These are phyloP conservation scores for Jordanella pulchra DNA, from an alignment of 2,797 vertebrate species.

Conservation along the genomic window DNA sequence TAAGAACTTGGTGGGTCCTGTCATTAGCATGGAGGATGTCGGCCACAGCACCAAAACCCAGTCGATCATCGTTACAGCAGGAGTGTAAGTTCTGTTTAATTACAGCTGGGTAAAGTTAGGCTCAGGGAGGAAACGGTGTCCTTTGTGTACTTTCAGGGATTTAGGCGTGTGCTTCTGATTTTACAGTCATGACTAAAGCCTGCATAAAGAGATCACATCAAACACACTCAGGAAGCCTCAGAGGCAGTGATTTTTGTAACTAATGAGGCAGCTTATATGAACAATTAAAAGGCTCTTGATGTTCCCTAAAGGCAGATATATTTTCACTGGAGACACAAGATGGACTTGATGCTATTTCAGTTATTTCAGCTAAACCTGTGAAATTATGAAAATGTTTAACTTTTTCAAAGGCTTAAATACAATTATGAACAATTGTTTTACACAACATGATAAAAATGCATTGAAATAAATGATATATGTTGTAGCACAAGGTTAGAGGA, in stretches of 20 bases:
- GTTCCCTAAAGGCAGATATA: slow-evolving; percentile 6
- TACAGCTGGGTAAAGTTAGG: background rate
- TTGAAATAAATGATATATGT: background rate
- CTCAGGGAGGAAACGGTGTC: background rate
- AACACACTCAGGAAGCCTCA: slow-evolving; percentile 17
- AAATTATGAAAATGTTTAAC: background rate
- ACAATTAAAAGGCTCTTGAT: slow-evolving; percentile 1
- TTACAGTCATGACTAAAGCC: slow-evolving; percentile 18
- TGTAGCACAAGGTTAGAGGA: background rate
- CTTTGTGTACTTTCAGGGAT: background rate
- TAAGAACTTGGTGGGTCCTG: slow-evolving; percentile 85
- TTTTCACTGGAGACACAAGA: background rate
- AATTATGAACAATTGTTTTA: background rate
- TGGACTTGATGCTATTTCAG: background rate
- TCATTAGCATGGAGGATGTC: slow-evolving; percentile 85
- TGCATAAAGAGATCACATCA: slow-evolving; percentile 17
- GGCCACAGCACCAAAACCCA: slow-evolving; percentile 86
- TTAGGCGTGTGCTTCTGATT: slow-evolving; percentile 32
- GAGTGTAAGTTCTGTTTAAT: slow-evolving; percentile 86
- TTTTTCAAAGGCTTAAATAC: background rate
- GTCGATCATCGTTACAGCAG: slow-evolving; percentile 86
- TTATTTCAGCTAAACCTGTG: background rate
- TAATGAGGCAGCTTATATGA: slow-evolving; percentile 7
- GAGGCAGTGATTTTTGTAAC: slow-evolving; percentile 20
- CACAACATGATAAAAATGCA: background rate